A percentile compares a stretch with the other conserved stretches of the same genome.
Conservation (phyloP, 2,113 vertebrate species). For the Oncorhynchus masou region DNA sequence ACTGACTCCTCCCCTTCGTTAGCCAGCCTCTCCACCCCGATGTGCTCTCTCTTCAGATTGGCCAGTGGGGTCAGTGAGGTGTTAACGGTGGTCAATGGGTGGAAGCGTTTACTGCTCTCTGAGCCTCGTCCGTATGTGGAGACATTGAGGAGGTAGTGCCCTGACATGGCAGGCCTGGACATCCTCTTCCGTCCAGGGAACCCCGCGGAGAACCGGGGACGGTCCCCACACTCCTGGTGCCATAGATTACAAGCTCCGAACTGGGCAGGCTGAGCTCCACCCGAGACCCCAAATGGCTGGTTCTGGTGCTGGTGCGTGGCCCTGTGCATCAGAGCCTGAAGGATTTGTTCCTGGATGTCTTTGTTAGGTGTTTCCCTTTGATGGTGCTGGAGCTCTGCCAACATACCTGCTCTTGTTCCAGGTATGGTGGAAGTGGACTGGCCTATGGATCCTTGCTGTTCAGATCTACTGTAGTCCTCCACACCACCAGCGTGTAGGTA, state of each 20-base stretch:
- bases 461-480: slow-evolving; percentile 61
- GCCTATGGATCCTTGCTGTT: slow-evolving; percentile 59
- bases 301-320: slow-evolving; percentile 65
- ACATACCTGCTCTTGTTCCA: slow-evolving; percentile 58
- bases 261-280: slow-evolving; percentile 67
- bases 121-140: slow-evolving; percentile 93
- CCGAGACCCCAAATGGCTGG: slow-evolving; percentile 56
- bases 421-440: slow-evolving; percentile 42
- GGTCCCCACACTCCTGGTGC: slow-evolving; percentile 65
- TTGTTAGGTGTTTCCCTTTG: slow-evolving; percentile 80
- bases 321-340: slow-evolving; percentile 83
- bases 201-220: slow-evolving; percentile 79
- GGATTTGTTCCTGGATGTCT: slow-evolving; percentile 83
- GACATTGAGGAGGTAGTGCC: slow-evolving; percentile 95
- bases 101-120: slow-evolving; percentile 79
- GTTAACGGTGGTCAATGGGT: slow-evolving; percentile 61
- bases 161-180: slow-evolving; percentile 90
- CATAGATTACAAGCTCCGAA: slow-evolving; percentile 66
- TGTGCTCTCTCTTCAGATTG: slow-evolving; percentile 63
- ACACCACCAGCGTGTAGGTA: slow-evolving; percentile 25
- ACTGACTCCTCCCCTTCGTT: slow-evolving; percentile 42
- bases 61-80: slow-evolving; percentile 62
- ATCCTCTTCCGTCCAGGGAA: slow-evolving; percentile 82
- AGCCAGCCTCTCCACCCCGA: slow-evolving; percentile 54
- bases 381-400: slow-evolving; percentile 47